Conservation (phyloP, 2,797 vertebrate genomes). For the Gallinago nigripennis region DNA sequence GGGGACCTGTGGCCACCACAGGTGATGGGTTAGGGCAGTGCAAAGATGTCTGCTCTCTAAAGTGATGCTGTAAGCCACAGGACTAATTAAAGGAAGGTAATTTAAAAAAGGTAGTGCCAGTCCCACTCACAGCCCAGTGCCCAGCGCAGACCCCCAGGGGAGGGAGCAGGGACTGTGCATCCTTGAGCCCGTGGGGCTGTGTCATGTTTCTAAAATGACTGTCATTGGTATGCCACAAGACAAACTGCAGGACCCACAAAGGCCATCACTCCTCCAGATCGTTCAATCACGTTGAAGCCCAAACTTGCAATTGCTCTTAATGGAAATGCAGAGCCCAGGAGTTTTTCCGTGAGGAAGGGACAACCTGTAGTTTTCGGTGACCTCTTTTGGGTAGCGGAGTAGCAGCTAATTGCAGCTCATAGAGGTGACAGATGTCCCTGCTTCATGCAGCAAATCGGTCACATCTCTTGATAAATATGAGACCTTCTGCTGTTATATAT, state of each 20-base stretch:
- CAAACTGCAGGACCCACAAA: not conserved
- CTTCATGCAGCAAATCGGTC: not conserved
- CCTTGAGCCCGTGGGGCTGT: not conserved
- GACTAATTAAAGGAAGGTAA: not conserved
- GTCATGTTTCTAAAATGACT: not conserved
- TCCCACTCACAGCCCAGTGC: accelerated
- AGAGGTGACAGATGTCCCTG: slow-evolving; percentile 23
- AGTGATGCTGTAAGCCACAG: not conserved
- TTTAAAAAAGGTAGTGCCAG: not conserved
- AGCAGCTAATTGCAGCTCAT: slow-evolving; percentile 24
- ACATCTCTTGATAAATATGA: slow-evolving; percentile 13
- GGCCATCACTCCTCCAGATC: not conserved
- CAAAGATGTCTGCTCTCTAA: not conserved
- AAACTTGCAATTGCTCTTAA: slow-evolving; percentile 9
- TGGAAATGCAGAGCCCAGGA: not conserved
- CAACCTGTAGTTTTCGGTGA: not conserved
- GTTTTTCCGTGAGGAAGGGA: not conserved
- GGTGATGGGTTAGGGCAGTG: not conserved
- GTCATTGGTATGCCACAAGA: not conserved
- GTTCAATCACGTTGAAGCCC: not conserved
- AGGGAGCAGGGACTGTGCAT: not conserved
- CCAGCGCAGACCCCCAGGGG: accelerated
- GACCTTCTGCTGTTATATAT: slow-evolving; percentile 3
- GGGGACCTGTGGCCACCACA: not conserved
- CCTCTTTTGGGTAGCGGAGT: slow-evolving; percentile 29